Percentiles rank a stretch among this genome's conserved stretches.
Evolutionary conservation across 2,113 vertebrate species (phyloP).

Genomic region (Cygnus buccinator): DNA sequence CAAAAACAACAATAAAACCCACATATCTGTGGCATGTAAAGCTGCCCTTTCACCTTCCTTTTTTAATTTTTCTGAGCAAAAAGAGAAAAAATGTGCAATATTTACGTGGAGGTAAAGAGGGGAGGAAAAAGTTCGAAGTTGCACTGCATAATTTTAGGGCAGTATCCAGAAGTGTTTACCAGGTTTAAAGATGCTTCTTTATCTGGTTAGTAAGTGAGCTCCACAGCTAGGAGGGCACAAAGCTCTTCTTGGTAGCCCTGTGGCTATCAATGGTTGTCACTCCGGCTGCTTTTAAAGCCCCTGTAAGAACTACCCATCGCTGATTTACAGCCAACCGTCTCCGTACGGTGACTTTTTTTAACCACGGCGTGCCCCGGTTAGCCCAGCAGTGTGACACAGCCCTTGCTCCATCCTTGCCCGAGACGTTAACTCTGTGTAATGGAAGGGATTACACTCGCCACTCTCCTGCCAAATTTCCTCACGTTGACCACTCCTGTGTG

Average conservation of each 20-base stretch:
- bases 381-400: neutral
- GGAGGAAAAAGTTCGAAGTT: neutral
- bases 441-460: neutral
- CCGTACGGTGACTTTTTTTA: neutral
- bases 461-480: neutral
- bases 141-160: neutral
- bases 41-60: neutral
- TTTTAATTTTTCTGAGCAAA: neutral
- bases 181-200: neutral
- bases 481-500: accelerated
- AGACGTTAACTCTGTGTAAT: neutral
- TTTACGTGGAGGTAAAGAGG: neutral
- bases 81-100: neutral
- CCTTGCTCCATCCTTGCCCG: neutral
- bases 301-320: neutral
- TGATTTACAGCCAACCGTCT: neutral
- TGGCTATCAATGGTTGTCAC: neutral
- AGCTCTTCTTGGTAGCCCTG: neutral
- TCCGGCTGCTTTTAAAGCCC: neutral
- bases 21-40: accelerated
- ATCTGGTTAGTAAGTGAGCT: neutral
- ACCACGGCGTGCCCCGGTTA: neutral
- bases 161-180: neutral
- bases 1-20: too few species aligned
- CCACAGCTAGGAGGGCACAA: neutral